Percentiles rank a stretch among this genome's conserved stretches.
These are phyloP conservation scores for Hippocampus zosterae DNA, from an alignment of 2,113 vertebrate species.

Conservation along the genomic window DNA sequence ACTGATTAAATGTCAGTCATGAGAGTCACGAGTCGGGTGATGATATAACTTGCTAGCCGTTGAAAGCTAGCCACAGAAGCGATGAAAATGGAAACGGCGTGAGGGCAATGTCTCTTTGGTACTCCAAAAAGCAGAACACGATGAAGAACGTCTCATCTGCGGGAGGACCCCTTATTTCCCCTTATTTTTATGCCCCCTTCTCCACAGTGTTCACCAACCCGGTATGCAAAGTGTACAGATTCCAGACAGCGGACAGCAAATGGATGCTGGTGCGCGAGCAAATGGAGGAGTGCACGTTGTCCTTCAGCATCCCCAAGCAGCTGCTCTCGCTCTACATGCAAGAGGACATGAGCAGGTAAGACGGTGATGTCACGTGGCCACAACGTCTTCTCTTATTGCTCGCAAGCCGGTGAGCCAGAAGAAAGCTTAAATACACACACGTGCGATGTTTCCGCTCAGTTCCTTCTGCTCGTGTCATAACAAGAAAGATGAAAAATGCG, in stretches of 20 bases:
- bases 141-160: constrained; percentile 54
- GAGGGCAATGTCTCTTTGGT: constrained; percentile 22
- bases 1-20: background rate
- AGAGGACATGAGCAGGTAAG: constrained; percentile 91
- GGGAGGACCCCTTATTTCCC: constrained; percentile 38
- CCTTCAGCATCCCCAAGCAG: constrained; percentile 92
- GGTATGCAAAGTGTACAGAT: constrained; percentile 89
- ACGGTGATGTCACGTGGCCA: background rate
- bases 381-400: background rate
- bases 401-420: background rate
- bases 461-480: constrained; percentile 13
- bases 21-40: too few species aligned
- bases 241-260: constrained; percentile 90
- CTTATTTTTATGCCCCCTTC: too few species aligned
- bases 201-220: constrained; percentile 91
- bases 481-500: constrained; percentile 3
- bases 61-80: constrained; percentile 1
- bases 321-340: constrained; percentile 88
- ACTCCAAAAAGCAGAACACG: constrained; percentile 24
- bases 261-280: constrained; percentile 94
- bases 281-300: constrained; percentile 93
- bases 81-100: constrained; percentile 55
- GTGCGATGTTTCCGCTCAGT: background rate
- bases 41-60: too few species aligned
- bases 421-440: background rate